Percentiles rank a stretch among this genome's conserved stretches.
Evolutionary conservation across 2,113 vertebrate species (phyloP).

Genomic region (Pachypanchax playfairii): DNA sequence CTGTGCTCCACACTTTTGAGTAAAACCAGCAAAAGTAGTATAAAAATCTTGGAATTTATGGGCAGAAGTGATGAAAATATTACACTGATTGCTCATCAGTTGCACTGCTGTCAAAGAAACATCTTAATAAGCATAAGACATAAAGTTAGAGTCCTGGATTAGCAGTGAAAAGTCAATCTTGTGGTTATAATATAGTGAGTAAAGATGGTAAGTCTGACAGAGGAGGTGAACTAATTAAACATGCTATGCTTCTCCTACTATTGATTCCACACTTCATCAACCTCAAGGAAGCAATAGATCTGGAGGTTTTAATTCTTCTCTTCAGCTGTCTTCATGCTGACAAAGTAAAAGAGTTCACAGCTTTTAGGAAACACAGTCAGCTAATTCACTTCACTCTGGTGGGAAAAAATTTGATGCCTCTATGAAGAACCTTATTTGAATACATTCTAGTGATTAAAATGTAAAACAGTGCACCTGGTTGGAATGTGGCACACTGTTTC

Average conservation of each 20-base stretch:
- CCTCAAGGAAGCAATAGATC: neutral
- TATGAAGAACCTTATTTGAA: no score
- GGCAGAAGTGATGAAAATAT: neutral
- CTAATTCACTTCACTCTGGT: neutral
- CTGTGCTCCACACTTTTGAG: neutral
- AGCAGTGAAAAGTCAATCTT: neutral
- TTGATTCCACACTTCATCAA: neutral
- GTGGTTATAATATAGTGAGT: neutral
- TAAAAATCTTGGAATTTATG: neutral
- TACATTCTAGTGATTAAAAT: constrained; percentile 34
- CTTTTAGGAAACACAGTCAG: neutral
- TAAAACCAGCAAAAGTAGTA: neutral
- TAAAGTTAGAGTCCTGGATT: neutral
- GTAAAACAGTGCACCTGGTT: constrained; percentile 30
- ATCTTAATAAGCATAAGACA: neutral
- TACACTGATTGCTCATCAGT: neutral
- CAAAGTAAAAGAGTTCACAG: neutral
- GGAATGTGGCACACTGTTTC: constrained; percentile 21
- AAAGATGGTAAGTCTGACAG: no score
- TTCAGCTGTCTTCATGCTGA: neutral
- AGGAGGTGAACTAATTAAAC: neutral
- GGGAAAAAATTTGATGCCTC: neutral
- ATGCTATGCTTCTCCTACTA: constrained; percentile 4
- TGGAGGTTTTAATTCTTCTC: neutral
- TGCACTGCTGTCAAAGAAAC: neutral